Conservation (phyloP, 2,113 vertebrate genomes). For the Mohoua ochrocephala region DNA sequence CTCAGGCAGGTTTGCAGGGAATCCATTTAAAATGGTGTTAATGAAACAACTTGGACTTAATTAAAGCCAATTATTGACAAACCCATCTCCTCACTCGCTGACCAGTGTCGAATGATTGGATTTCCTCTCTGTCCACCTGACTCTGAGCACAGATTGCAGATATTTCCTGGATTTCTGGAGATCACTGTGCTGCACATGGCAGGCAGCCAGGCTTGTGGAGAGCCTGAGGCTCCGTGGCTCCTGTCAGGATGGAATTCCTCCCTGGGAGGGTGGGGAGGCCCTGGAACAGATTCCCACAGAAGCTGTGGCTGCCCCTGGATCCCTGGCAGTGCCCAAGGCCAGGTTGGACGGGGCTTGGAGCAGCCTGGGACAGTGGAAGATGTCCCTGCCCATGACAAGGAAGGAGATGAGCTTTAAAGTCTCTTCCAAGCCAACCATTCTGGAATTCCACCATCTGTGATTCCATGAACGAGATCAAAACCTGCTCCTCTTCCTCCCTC, state of each 20-base stretch:
- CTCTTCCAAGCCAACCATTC: background rate
- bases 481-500: background rate
- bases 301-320: too few relatives aligned
- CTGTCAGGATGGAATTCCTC: background rate
- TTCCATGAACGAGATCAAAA: background rate
- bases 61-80: conserved; percentile 38
- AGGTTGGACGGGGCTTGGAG: too few relatives aligned
- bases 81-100: background rate
- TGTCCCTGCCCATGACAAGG: background rate
- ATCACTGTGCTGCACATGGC: fast-evolving
- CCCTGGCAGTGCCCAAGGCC: too few relatives aligned
- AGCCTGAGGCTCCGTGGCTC: background rate
- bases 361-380: background rate
- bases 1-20: background rate
- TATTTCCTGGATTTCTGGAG: background rate
- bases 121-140: background rate
- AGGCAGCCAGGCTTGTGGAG: background rate
- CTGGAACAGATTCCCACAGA: too few relatives aligned
- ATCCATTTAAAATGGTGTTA: background rate
- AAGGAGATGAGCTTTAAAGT: background rate
- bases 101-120: background rate
- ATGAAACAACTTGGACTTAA: conserved; percentile 37
- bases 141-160: background rate
- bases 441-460: fast-evolving
- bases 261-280: background rate